A percentile compares a stretch with the other conserved stretches of the same genome.
These are phyloP conservation scores for Lateolabrax maculatus DNA, from an alignment of 2,797 vertebrate genomes.

Conservation along the genomic window DNA sequence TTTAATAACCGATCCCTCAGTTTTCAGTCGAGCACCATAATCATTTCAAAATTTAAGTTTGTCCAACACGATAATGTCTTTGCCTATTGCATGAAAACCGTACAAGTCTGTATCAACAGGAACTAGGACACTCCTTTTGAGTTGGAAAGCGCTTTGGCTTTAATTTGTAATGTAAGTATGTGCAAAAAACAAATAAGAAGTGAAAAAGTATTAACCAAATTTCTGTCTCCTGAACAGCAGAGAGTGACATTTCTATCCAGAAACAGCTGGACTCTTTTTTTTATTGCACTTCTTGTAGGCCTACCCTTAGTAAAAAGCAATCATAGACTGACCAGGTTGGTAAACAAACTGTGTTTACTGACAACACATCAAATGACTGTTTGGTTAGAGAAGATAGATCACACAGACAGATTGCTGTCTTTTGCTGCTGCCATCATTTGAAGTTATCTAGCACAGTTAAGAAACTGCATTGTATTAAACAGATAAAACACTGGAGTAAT, in stretches of 20 bases:
- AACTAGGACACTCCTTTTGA: no score
- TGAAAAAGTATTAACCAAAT: background rate
- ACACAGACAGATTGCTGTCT: conserved; percentile 22
- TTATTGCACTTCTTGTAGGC: conserved; percentile 24
- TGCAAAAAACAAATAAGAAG: background rate
- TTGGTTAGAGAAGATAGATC: conserved; percentile 18
- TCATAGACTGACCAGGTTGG: conserved; percentile 39
- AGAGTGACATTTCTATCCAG: background rate
- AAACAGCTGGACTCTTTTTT: conserved; percentile 14
- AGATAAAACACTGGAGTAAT: background rate
- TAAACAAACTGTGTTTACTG: conserved; percentile 57
- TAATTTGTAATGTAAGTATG: background rate
- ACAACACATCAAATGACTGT: conserved; percentile 34
- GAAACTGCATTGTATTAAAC: background rate
- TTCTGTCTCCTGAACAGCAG: background rate
- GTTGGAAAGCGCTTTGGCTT: no score
- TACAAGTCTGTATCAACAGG: no score
- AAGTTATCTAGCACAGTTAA: background rate
- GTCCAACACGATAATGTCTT: no score
- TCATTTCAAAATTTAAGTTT: background rate
- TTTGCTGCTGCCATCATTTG: conserved; percentile 12
- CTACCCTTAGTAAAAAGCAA: conserved; percentile 41
- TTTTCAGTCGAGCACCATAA: no score
- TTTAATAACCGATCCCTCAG: no score
- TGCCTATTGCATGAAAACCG: no score